Evolutionary conservation across 2,113 vertebrate species (phyloP).

Genomic region (Psilopogon haemacephalus): DNA sequence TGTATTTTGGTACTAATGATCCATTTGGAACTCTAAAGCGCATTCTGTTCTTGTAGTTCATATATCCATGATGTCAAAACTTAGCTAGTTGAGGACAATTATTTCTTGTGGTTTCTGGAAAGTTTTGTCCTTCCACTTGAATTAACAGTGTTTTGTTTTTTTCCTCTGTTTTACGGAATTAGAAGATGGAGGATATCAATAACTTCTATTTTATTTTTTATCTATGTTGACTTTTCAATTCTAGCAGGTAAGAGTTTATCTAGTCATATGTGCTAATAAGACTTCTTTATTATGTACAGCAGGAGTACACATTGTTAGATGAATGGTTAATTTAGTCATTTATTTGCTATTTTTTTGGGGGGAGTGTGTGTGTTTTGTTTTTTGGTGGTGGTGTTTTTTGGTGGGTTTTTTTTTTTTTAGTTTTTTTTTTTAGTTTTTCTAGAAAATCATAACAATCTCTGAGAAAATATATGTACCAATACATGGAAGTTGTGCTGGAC

Average conservation of each 20-base stretch:
- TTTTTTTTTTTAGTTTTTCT: neutral
- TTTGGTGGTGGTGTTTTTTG: no score
- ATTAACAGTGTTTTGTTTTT: neutral
- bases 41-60: neutral
- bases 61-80: neutral
- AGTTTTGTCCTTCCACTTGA: neutral
- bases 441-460: neutral
- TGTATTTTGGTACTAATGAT: neutral
- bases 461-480: fast-evolving
- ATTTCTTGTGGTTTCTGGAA: neutral
- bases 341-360: neutral
- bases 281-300: neutral
- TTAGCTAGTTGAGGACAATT: neutral
- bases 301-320: neutral
- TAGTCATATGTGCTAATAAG: neutral
- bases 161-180: neutral
- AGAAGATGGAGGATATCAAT: neutral
- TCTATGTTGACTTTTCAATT: neutral
- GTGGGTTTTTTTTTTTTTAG: no score
- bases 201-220: neutral
- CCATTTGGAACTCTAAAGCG: neutral
- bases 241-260: neutral
- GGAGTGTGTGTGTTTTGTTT: no score
- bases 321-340: neutral
- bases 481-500: neutral